Conservation (phyloP, 2,797 vertebrate genomes). For the Halcyon leucocephala region DNA sequence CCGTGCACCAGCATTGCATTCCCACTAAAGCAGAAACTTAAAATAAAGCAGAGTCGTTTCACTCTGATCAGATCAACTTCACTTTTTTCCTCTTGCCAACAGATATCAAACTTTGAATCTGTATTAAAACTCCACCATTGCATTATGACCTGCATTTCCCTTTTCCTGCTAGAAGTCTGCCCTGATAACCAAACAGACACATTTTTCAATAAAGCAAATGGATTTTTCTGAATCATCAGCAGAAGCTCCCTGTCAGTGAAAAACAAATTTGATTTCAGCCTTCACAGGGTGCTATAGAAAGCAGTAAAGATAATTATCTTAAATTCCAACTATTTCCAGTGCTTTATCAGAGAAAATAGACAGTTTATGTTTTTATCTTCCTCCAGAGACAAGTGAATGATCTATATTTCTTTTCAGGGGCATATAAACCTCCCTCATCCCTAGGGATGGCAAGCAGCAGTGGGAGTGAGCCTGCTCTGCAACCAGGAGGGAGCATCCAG, state of each 20-base stretch:
- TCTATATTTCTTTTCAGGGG: neutral
- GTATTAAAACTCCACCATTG: neutral
- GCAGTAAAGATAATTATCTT: constrained; percentile 64
- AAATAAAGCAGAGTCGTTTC: neutral
- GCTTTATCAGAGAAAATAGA: constrained; percentile 37
- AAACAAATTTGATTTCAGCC: constrained; percentile 53
- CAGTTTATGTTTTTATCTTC: constrained; percentile 22
- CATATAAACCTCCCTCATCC: neutral
- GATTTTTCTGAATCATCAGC: constrained; percentile 26
- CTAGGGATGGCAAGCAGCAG: neutral
- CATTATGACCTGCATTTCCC: neutral
- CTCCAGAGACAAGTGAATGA: constrained; percentile 21
- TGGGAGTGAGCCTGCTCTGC: neutral
- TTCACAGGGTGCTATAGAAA: constrained; percentile 46
- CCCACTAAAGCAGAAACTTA: neutral
- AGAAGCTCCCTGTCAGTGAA: constrained; percentile 26
- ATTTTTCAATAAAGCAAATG: constrained; percentile 53
- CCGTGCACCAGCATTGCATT: neutral
- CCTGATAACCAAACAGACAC: neutral
- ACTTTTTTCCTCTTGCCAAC: neutral
- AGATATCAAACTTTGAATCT: neutral
- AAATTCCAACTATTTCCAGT: constrained; percentile 51
- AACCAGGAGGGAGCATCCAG: neutral
- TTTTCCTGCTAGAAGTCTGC: neutral
- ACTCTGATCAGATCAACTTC: neutral